Percentiles rank a stretch among this genome's conserved stretches.
phyloP scores from a whole-genome alignment of 2,113 vertebrate species.

The Monarcha castaneiventris region DNA sequence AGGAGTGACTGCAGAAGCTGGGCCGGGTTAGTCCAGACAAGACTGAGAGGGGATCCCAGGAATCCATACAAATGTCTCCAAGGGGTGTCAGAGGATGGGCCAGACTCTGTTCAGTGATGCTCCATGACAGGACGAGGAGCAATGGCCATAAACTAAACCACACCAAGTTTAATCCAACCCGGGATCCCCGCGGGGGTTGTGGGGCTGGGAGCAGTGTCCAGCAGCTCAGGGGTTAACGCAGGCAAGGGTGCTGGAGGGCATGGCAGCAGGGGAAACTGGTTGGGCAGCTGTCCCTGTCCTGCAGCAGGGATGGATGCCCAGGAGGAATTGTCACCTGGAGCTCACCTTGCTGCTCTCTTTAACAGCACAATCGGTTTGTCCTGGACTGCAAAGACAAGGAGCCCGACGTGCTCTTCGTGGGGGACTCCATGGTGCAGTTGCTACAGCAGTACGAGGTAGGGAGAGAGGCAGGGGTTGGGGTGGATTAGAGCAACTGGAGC shows the following conservation, averaged over 20 bases:
- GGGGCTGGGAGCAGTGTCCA: background rate
- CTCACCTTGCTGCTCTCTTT: background rate
- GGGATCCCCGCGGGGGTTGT: background rate
- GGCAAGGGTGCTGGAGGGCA: background rate
- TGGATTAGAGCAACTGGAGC: fast-evolving
- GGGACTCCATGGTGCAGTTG: slow-evolving; percentile 95
- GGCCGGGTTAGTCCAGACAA: background rate
- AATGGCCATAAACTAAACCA: background rate
- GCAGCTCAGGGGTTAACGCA: background rate
- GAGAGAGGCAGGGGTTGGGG: fast-evolving
- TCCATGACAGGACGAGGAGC: background rate
- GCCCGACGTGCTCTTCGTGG: slow-evolving; percentile 90
- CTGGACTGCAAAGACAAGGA: slow-evolving; percentile 86
- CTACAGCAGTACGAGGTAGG: slow-evolving; percentile 93
- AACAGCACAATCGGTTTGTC: slow-evolving; percentile 82
- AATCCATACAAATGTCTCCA: background rate
- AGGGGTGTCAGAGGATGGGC: background rate
- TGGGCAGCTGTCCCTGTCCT: background rate
- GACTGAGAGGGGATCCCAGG: no score
- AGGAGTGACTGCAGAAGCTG: background rate
- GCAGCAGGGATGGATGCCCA: background rate
- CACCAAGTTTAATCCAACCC: fast-evolving
- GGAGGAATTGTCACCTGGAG: background rate
- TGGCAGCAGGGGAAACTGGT: background rate
- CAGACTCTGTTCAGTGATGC: background rate